Evolutionary conservation across 2,888 invertebrate species (phyloP), one percentile per base, ranked within the genome.

Genomic region (Dryocosmus kuriphilus): DNA sequence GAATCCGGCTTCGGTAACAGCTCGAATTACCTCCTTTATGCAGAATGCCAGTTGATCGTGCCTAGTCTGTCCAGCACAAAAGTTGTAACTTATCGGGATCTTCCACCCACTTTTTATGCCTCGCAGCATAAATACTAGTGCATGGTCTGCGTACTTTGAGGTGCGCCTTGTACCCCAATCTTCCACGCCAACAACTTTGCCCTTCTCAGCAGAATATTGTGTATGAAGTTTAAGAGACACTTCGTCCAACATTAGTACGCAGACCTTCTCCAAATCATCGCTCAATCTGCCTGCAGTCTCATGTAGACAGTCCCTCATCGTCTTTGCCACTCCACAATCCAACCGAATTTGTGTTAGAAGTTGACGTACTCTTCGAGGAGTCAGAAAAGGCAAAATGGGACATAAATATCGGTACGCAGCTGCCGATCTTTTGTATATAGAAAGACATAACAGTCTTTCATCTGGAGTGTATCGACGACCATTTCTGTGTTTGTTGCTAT

Each of bases 61-160:
- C 6, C 7, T 35, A 8, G 35, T 35, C 8, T 35, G 35, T 8
- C 8, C 35, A 6, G 35, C 6, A 35, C 35, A 35, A 35, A 35
- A 35, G 35, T 35, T 35, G 6, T 35, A 35, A 1, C 7, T 35
- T 8, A 35, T 0, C 6, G 4, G 35, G 35, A 35, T n/a, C n/a
- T n/a, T n/a, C n/a, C n/a, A n/a, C n/a, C n/a, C n/a, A n/a, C n/a
- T n/a, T n/a, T n/a, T n/a, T 35, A 35, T 8, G 0, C 35, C 35
- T 35, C 35, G 6, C 6, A 79, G 14, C 79, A 79, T 79, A 65
- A 77, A 79, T 14, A 79, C 79, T 0, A 77, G 62, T 30, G 75
- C 71, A 73, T 77, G 79, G 51, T 79, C 79, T 92, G 0, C 61
- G 30, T 9, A 19, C 60, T 61, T 35, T 2, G 24, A 32, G 14